A percentile compares a stretch with the other conserved stretches of the same genome.
These are phyloP conservation scores for Centropus bengalensis DNA, from an alignment of 2,113 vertebrate genomes.

Conservation along the genomic window DNA sequence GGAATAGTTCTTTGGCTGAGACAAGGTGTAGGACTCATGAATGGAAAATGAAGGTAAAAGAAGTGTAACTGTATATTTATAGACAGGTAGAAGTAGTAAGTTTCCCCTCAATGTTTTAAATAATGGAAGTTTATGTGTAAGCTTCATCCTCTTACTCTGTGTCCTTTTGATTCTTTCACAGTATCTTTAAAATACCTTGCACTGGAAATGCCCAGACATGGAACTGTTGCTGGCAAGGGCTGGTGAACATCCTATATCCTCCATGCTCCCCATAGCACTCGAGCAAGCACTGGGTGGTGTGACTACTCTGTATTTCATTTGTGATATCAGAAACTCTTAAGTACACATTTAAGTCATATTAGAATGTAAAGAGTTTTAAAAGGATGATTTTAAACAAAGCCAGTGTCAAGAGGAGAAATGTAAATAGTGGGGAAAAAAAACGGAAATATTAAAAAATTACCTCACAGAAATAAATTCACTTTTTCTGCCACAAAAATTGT, in stretches of 20 bases:
- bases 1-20: neutral
- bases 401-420: neutral
- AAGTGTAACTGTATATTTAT: neutral
- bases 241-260: neutral
- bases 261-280: neutral
- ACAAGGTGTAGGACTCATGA: neutral
- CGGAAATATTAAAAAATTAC: neutral
- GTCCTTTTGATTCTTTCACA: neutral
- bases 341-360: neutral
- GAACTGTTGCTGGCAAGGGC: neutral
- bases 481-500: neutral
- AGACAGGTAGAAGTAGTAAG: neutral
- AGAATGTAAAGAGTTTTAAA: neutral
- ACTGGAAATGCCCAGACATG: neutral
- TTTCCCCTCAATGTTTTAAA: neutral
- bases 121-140: neutral
- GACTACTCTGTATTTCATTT: neutral
- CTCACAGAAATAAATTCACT: neutral
- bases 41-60: neutral
- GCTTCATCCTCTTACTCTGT: neutral
- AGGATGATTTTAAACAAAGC: neutral
- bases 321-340: neutral
- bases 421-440: neutral
- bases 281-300: neutral
- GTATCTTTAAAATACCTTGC: neutral